Evolutionary conservation across 2,797 vertebrate species (phyloP), one percentile per base, ranked within the genome.

Genomic region (Acrossocheilus wenchowensis): DNA sequence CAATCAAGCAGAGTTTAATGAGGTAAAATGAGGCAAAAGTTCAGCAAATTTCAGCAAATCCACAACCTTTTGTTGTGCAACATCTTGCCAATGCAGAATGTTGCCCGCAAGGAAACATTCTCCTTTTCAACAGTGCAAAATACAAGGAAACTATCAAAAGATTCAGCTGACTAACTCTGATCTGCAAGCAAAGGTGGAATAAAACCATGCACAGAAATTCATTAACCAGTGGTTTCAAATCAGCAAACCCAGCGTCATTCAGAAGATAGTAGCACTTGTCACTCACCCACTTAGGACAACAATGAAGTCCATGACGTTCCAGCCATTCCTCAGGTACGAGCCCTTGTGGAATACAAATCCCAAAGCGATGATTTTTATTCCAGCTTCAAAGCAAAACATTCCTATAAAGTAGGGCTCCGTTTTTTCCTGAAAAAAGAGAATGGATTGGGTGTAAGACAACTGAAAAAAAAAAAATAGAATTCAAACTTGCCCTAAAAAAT

Each of bases 271-370:
- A 23, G 1, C 39, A 68, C 30, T 21, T 26, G 52, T 30, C 5
- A 96, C 98, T 98, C 93, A 99, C 98, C 98, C 98, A 0, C 98
- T 99, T 91, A 99, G 97, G 85, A 99, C 98, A 89, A 99, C 98
- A 0, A 99, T 99, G 94, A 99, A 99, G 94, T 99, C 98, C 98
- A 99, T 99, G 91, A 99, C 96, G 2, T 99, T 99, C 98, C 98
- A 99, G 87, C 98, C 98, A 0, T 98, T 99, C 88, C 98, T 96
- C 88, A 99, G 96, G 93, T 99, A 99, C 0, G 98, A 99, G 62
- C 98, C 98, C 95, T 99, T 99, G 92, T 99, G 98, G 93, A 99
- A 99, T 68, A 97, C 98, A 2, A 99, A 98, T 34, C 98, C 98
- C 90, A 99, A 93, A 50, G 98, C 98, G 78, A 99, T 97, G 0